Base-by-base conservation (phyloP, 2,113 vertebrate species). In the Neopipo cinnamomea region DNA sequence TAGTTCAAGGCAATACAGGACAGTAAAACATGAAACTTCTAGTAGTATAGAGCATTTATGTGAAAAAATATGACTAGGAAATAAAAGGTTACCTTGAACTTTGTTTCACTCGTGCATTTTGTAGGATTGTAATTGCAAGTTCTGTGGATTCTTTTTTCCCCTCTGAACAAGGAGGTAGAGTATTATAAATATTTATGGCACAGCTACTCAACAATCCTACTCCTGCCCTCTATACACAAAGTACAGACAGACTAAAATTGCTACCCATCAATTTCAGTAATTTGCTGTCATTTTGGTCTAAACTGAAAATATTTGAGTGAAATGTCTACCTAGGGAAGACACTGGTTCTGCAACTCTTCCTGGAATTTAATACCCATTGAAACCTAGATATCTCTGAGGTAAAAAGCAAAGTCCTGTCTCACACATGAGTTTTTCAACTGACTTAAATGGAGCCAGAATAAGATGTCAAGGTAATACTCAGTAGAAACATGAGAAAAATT, bases 61-160 rank as follows among this genome's bases (percentile, higher is more conserved):
- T 91, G 73, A 41, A 77, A 91, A 85, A 85, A 82, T 73, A 70
- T 88, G 37, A 16, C 72, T 72, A n/a, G 52, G 42, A 95, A 86
- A 94, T 93, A 92, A 88, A 93, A 96, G 47, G 39, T 75, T 94
- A 63, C 91, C 82, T 84, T 91, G 89, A 95, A 95, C 80, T 97
- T 96, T 68, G 80, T 94, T 97, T 96, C 67, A 76, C 78, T 97
- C 95, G 87, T 27, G 70, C 93, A 70, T 95, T 97, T 92, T 90
- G 83, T 88, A 77, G 66, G 61, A 55, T 25, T 81, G 77, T 56
- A 95, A 92, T 89, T 87, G 82, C 78, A 94, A 66, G 79, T 23
- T 90, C 71, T 72, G 44, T 74, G 73, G 41, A 85, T 56, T 74
- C 78, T 81, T 91, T 83, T 84, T 65, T 44, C 65, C 42, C n/a